Percentiles rank a stretch among this genome's conserved stretches.
Evolutionary conservation across 1,140 invertebrate genomes (phyloP).

Genomic region (Drosophila aff.): DNA sequence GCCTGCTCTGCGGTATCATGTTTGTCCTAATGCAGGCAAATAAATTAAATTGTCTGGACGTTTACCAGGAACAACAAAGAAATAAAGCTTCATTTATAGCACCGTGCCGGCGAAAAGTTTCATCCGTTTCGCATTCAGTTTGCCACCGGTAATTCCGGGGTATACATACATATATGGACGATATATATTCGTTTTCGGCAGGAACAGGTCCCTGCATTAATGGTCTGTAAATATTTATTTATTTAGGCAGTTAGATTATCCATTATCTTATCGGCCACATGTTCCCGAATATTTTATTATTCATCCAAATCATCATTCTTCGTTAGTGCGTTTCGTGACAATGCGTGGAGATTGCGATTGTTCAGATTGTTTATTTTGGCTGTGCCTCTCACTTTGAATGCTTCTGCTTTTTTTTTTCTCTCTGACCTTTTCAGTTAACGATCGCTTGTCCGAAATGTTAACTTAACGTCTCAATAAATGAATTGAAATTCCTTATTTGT

Average conservation of each 20-base stretch:
- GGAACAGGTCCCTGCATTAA: slow-evolving; percentile 3
- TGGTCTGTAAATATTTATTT: slow-evolving; percentile 9
- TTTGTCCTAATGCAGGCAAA: slow-evolving; percentile 67
- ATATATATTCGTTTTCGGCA: slow-evolving; percentile 16
- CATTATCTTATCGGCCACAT: slow-evolving; percentile 45
- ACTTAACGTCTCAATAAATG: slow-evolving; percentile 18
- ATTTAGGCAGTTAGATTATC: slow-evolving; percentile 17
- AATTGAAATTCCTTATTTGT: slow-evolving; percentile 27
- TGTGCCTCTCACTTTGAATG: slow-evolving; percentile 1
- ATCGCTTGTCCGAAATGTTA: slow-evolving; percentile 13
- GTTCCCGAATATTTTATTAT: slow-evolving; percentile 26
- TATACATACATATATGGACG: background rate
- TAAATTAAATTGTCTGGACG: slow-evolving; percentile 62
- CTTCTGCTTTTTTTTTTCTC: background rate
- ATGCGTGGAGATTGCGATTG: slow-evolving; percentile 10
- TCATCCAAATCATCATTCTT: slow-evolving; percentile 11
- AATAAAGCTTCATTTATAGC: slow-evolving; percentile 44
- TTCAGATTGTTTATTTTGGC: slow-evolving; percentile 11
- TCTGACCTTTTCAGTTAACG: slow-evolving; percentile 14
- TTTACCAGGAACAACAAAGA: slow-evolving; percentile 24
- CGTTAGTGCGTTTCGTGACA: slow-evolving; percentile 16
- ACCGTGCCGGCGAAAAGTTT: slow-evolving; percentile 19
- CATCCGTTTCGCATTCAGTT: slow-evolving; percentile 29
- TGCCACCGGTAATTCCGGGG: slow-evolving; percentile 4
- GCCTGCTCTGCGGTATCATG: slow-evolving; percentile 35